These are phyloP conservation scores for Philhelius pedissequus DNA, from an alignment of 2,888 invertebrate species.

Conservation along the genomic window DNA sequence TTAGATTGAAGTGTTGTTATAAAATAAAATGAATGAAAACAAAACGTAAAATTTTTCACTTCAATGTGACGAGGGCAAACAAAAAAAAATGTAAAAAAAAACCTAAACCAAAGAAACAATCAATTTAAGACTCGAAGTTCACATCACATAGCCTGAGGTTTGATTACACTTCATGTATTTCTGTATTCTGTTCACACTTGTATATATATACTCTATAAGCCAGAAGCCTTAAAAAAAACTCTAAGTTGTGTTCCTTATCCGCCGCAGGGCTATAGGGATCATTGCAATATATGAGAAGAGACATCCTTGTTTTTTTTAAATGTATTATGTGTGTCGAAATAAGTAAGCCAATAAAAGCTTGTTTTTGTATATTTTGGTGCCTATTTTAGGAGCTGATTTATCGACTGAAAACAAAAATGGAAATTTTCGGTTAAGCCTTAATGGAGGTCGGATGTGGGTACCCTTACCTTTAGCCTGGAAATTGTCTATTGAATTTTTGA, in stretches of 20 bases:
- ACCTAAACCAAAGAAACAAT: not conserved
- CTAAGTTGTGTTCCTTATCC: not conserved
- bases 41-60: not conserved
- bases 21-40: not conserved
- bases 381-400: slow-evolving; percentile 1
- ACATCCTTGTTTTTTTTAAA: not conserved
- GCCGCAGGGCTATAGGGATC: not conserved
- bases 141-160: not conserved
- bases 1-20: not conserved
- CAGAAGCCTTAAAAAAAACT: not conserved
- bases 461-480: not conserved
- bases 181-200: not conserved
- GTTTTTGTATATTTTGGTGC: not conserved
- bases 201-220: not conserved
- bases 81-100: not conserved
- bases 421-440: not conserved
- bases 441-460: not conserved
- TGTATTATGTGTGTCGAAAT: not conserved
- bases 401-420: slow-evolving; percentile 5
- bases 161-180: not conserved
- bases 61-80: not conserved
- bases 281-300: not conserved
- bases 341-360: slow-evolving; percentile 15
- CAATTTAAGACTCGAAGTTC: not conserved
- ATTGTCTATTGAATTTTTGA: not conserved